phyloP scores from a whole-genome alignment of 2,113 vertebrate species.

The Pyxicephalus adspersus region DNA sequence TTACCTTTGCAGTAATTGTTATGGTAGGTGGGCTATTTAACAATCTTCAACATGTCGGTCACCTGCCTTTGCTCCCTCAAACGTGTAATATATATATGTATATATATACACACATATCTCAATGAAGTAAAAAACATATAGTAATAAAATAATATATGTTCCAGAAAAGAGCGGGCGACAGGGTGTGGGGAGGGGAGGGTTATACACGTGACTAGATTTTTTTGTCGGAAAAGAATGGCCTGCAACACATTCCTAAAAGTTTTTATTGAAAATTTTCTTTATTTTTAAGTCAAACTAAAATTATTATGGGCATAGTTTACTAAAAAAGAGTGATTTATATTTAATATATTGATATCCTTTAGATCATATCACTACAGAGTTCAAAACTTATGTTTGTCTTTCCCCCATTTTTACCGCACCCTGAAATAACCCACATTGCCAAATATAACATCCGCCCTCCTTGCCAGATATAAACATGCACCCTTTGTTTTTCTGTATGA shows the following conservation, averaged over 20 bases:
- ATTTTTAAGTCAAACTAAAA: neutral
- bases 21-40: no score
- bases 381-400: conserved; percentile 6
- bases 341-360: neutral
- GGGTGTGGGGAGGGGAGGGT: conserved; percentile 46
- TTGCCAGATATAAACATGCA: neutral
- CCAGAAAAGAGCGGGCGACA: conserved; percentile 47
- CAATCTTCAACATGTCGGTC: no score
- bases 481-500: neutral
- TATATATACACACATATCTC: conserved; percentile 2
- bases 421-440: neutral
- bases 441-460: neutral
- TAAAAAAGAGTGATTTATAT: neutral
- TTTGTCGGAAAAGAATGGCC: conserved; percentile 30
- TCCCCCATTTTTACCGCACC: neutral
- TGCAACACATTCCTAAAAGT: conserved; percentile 2
- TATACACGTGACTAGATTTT: conserved; percentile 40
- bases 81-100: neutral
- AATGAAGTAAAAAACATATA: neutral
- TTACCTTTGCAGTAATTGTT: no score
- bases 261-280: neutral
- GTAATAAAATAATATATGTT: neutral
- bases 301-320: neutral
- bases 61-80: no score
- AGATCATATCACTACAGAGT: conserved; percentile 3